Conservation (phyloP, 2,113 vertebrate species). For the Numida meleagris region DNA sequence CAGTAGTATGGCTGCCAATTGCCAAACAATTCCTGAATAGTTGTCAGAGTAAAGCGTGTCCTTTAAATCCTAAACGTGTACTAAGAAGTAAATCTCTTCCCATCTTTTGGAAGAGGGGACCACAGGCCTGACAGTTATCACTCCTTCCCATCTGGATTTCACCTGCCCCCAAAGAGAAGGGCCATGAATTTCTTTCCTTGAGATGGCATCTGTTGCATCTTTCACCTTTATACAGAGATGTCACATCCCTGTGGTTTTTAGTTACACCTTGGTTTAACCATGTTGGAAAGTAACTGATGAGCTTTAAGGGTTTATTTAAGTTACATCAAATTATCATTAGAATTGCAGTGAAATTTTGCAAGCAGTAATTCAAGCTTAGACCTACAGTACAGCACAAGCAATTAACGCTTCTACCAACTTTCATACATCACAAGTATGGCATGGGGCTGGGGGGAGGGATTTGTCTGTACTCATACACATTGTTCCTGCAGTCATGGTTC, state of each 20-base stretch:
- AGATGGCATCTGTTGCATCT: neutral
- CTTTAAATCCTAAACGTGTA: neutral
- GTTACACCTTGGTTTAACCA: neutral
- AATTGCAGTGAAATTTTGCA: neutral
- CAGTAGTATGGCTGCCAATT: neutral
- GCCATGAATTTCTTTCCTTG: neutral
- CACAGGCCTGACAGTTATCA: neutral
- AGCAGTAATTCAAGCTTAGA: neutral
- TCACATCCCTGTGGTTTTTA: neutral
- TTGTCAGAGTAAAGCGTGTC: neutral
- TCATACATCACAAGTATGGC: neutral
- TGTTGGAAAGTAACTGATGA: neutral
- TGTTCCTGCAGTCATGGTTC: neutral
- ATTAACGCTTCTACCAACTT: neutral
- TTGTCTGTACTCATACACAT: neutral
- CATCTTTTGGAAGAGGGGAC: neutral
- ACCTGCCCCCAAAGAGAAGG: neutral
- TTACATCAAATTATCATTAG: neutral
- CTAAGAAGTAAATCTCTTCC: neutral
- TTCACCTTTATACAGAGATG: neutral
- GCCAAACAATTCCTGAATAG: neutral
- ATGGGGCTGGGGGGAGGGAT: neutral
- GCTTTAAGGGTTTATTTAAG: neutral
- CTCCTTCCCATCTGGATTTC: neutral
- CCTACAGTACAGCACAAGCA: neutral